phyloP scores from a whole-genome alignment of 2,113 vertebrate genomes.

The Aptenodytes forsteri region DNA sequence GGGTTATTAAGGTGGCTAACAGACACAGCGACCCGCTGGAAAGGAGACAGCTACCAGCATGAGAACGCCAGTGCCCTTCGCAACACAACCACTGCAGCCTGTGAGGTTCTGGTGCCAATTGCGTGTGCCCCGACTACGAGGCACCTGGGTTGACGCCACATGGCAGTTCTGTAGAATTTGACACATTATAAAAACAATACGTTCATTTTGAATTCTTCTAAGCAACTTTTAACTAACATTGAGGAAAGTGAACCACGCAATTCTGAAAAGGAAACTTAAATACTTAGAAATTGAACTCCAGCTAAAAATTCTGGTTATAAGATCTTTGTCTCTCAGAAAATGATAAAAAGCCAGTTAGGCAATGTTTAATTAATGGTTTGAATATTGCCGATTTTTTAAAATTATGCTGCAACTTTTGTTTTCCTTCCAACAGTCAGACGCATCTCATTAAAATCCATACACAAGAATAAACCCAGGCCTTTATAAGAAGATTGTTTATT shows the following conservation, averaged over 20 bases:
- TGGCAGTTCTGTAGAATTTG: not conserved
- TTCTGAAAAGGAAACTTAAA: not conserved
- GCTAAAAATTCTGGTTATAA: not conserved
- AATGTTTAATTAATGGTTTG: not conserved
- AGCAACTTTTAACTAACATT: not conserved
- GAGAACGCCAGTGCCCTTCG: not conserved
- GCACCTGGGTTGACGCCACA: not conserved
- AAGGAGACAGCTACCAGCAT: not conserved
- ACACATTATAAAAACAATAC: not conserved
- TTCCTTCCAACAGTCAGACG: not conserved
- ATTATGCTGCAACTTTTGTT: not conserved
- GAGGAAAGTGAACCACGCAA: not conserved
- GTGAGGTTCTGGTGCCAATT: fast-evolving
- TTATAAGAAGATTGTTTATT: not conserved
- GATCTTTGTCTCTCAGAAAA: not conserved
- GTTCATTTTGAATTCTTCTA: not conserved
- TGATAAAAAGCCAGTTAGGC: not conserved
- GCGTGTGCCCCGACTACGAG: fast-evolving
- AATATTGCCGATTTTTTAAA: not conserved
- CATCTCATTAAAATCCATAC: not conserved
- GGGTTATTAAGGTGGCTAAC: not conserved
- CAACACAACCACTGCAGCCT: not conserved
- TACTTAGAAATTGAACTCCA: not conserved
- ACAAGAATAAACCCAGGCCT: not conserved
- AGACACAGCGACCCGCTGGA: fast-evolving